A percentile compares a stretch with the other conserved stretches of the same genome.
Conservation (phyloP, 2,113 vertebrate species). For the Gymnogyps californianus region DNA sequence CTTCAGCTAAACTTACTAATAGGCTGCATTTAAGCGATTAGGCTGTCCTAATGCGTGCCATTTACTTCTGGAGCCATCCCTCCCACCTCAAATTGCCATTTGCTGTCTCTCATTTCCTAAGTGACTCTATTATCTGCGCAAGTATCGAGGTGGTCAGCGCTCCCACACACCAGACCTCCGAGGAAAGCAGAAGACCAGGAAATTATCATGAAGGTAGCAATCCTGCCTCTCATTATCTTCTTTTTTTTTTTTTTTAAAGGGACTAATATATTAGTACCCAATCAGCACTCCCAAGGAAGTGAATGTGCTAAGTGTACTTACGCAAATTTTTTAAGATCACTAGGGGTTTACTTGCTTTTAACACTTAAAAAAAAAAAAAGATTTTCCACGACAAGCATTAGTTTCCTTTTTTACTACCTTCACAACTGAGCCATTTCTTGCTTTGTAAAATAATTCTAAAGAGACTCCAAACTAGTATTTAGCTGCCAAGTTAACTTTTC, state of each 20-base stretch:
- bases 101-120: conserved; percentile 31
- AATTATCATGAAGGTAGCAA: conserved; percentile 3
- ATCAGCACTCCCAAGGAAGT: conserved; percentile 29
- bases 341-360: conserved; percentile 69
- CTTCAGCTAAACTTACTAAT: conserved; percentile 76
- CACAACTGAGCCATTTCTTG: conserved; percentile 7
- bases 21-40: conserved; percentile 66
- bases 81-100: conserved; percentile 35
- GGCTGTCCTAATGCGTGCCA: conserved; percentile 60
- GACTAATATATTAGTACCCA: conserved; percentile 4
- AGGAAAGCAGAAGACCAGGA: conserved; percentile 28
- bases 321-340: conserved; percentile 67
- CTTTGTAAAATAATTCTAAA: conserved; percentile 37
- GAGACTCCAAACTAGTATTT: conserved; percentile 32
- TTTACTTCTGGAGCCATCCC: conserved; percentile 44
- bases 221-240: conserved; percentile 8
- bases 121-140: conserved; percentile 34
- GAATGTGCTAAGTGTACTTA: conserved; percentile 54
- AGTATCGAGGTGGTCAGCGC: conserved; percentile 34
- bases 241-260: not conserved
- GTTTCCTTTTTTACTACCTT: conserved; percentile 32
- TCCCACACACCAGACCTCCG: conserved; percentile 42
- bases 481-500: conserved; percentile 53
- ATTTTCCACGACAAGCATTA: conserved; percentile 41
- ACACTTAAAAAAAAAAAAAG: not conserved